Evolutionary conservation across 2,113 vertebrate species (phyloP), one percentile per base, ranked within the genome.

Genomic region (Hippocampus abdominalis): DNA sequence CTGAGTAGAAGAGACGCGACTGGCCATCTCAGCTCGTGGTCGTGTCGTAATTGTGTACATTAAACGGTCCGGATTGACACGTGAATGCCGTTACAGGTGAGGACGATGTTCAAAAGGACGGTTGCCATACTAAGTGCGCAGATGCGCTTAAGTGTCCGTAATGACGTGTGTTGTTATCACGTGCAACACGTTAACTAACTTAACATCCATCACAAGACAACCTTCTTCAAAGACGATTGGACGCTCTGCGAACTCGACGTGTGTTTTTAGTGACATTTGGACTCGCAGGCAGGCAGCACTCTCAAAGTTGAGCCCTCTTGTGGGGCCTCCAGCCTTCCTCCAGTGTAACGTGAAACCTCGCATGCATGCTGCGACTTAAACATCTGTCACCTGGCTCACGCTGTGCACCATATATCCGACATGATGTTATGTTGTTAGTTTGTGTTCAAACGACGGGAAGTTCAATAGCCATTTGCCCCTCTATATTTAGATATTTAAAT

Each of bases 271-370:
- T 71, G 21, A 36, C 16, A 2, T 11, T 44, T 20, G 53, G 48
- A 9, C 27, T 32, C 53, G 5, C 42, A 46, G 10, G 5, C 42
- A 42, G 10, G 12, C 42, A 44, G 42, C 42, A 12, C 2, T 20
- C 27, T 18, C 18, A 9, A 67, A 74, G 74, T 77, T 67, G 25
- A 73, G 29, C 51, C 68, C 69, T 76, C 75, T 62, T 66, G 29
- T 42, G 4, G 84, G 89, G 86, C 89, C 89, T 87, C 54, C 64
- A 59, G 79, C 74, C 86, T 79, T 82, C 56, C 40, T 72, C 36
- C 76, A 12, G 27, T 74, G 83, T 72, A 81, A 86, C 27, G 3
- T 76, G 81, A 88, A 54, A 64, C 71, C 36, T 66, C n/a, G 15
- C 3, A 60, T 67, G 69, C 36, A 59, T 29, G 66, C 36, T 53